These are phyloP conservation scores for Poeciliopsis turrubarensis DNA, from an alignment of 2,113 vertebrate genomes.

Conservation along the genomic window DNA sequence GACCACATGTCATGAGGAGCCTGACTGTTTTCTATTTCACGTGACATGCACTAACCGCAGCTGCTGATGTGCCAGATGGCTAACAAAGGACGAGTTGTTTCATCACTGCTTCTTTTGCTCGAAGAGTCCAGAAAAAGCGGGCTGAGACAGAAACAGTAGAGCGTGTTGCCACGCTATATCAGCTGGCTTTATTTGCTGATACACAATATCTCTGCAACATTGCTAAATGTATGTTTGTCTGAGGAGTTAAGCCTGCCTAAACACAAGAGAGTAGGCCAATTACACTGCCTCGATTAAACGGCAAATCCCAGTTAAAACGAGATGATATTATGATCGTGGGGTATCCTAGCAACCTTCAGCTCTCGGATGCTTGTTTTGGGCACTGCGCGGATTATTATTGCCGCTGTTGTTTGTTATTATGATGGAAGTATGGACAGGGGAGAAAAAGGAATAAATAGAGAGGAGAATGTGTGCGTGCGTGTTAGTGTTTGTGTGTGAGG, in stretches of 20 bases:
- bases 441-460: conserved; percentile 9
- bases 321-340: conserved; percentile 67
- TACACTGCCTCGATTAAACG: conserved; percentile 73
- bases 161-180: conserved; percentile 26
- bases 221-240: conserved; percentile 46
- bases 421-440: conserved; percentile 22
- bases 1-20: conserved; percentile 19
- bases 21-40: conserved; percentile 12
- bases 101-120: not conserved
- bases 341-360: conserved; percentile 78
- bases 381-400: conserved; percentile 43
- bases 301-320: conserved; percentile 74
- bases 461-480: not conserved
- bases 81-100: conserved; percentile 51
- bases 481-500: too few relatives aligned
- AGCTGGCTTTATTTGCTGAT: conserved; percentile 47
- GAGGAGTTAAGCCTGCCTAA: conserved; percentile 49
- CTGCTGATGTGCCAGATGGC: conserved; percentile 10
- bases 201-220: conserved; percentile 31
- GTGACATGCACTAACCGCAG: not conserved
- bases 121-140: not conserved
- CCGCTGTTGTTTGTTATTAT: conserved; percentile 60
- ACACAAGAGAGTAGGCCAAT: conserved; percentile 70
- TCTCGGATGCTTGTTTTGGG: conserved; percentile 57
- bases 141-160: conserved; percentile 1